These are phyloP conservation scores for Meriones unguiculatus DNA, from an alignment of 2,113 vertebrate species.

Conservation along the genomic window DNA sequence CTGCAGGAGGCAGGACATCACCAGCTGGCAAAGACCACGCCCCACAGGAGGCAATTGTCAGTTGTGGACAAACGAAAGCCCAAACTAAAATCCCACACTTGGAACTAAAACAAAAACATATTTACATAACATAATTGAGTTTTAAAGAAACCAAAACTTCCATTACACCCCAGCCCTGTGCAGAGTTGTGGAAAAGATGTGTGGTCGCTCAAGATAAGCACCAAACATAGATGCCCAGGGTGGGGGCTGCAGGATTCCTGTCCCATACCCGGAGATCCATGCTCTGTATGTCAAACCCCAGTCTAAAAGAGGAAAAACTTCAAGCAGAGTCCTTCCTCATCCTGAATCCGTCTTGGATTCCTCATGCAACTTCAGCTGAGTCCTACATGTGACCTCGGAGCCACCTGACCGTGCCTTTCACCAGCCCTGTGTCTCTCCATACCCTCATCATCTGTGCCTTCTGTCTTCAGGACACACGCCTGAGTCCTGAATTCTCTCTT, in stretches of 20 bases:
- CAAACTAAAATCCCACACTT: too few species aligned
- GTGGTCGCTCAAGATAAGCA: neutral
- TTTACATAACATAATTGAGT: too few species aligned
- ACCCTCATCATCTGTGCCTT: neutral
- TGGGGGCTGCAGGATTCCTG: neutral
- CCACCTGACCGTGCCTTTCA: neutral
- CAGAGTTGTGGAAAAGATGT: neutral
- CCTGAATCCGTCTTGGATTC: neutral
- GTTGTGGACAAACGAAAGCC: too few species aligned
- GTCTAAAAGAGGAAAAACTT: neutral
- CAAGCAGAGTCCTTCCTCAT: neutral
- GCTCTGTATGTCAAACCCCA: neutral
- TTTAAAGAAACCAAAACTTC: too few species aligned
- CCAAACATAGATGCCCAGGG: neutral
- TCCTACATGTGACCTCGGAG: neutral
- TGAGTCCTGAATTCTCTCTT: neutral
- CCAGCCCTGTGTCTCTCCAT: accelerated
- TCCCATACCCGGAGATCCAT: neutral
- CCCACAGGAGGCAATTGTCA: too few species aligned
- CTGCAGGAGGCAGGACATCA: too few species aligned
- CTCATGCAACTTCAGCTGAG: neutral
- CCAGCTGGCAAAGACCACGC: too few species aligned
- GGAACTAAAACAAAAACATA: too few species aligned
- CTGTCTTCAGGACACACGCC: accelerated
- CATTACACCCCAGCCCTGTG: neutral